These are phyloP conservation scores for Tipula vernalis DNA, from an alignment of 2,888 invertebrate species.

Conservation along the genomic window DNA sequence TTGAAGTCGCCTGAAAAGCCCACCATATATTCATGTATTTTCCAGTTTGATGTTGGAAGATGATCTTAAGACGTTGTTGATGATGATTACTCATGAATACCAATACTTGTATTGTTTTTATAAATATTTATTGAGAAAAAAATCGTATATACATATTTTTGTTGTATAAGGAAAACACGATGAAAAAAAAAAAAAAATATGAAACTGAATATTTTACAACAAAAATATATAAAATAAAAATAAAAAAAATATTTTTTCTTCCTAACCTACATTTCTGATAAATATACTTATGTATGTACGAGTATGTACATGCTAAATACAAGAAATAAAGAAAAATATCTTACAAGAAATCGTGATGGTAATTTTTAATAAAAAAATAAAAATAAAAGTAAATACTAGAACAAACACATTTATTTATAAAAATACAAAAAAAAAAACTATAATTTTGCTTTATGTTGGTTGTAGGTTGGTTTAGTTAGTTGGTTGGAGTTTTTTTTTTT, in stretches of 20 bases:
- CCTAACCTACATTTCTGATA: not conserved
- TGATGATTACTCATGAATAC: not conserved
- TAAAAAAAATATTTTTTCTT: not conserved
- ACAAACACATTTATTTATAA: not conserved
- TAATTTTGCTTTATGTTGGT: constrained; percentile 4
- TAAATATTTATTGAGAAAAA: not conserved
- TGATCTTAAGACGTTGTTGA: not conserved
- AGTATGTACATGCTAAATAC: not conserved
- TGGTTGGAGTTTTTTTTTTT: not conserved
- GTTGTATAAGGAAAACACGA: not conserved
- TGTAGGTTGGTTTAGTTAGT: not conserved
- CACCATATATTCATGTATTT: not conserved
- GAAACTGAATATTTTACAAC: not conserved
- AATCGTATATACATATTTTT: not conserved
- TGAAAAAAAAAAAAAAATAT: not conserved
- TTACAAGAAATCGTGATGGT: not conserved
- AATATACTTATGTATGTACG: not conserved
- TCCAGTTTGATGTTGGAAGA: not conserved
- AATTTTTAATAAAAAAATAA: not conserved
- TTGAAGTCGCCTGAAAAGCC: not conserved
- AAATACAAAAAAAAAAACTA: not conserved
- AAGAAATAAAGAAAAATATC: not conserved
- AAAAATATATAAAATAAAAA: not conserved
- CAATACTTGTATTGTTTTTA: not conserved
- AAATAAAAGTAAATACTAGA: not conserved